Percentiles rank a stretch among this genome's conserved stretches.
Evolutionary conservation across 1,140 invertebrate genomes (phyloP).

Genomic region (Heliconius melpomene): DNA sequence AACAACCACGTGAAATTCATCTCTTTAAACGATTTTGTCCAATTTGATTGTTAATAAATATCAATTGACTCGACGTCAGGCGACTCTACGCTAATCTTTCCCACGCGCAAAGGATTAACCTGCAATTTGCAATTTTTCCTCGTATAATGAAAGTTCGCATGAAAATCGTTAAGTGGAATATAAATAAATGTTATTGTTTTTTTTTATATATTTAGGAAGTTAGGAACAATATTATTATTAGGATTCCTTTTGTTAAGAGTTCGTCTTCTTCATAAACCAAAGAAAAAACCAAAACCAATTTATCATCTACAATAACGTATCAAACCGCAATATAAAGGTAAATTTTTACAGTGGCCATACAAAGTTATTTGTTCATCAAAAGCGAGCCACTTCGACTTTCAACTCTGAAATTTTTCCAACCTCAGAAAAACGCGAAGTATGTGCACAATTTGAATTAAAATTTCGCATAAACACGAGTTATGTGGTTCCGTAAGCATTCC

Average conservation of each 20-base stretch:
- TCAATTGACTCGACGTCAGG: too few species aligned
- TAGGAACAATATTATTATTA: background rate
- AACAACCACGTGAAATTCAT: too few species aligned
- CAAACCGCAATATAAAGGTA: background rate
- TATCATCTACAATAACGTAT: background rate
- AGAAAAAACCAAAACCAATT: background rate
- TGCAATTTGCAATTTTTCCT: too few species aligned
- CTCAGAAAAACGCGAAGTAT: constrained; percentile 23
- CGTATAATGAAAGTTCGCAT: too few species aligned
- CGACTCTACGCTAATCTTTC: too few species aligned
- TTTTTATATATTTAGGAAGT: too few species aligned
- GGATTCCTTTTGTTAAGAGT: background rate
- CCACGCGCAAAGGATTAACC: too few species aligned
- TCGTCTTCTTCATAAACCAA: too few species aligned
- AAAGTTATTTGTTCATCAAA: constrained; percentile 22
- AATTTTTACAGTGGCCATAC: background rate
- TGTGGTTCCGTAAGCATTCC: constrained; percentile 25
- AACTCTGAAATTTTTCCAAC: constrained; percentile 23
- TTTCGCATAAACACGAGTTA: constrained; percentile 17
- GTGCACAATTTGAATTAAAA: constrained; percentile 29
- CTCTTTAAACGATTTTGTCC: too few species aligned
- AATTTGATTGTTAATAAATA: too few species aligned
- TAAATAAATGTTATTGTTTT: too few species aligned
- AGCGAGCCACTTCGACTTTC: constrained; percentile 4
- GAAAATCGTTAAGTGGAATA: too few species aligned